Percentiles rank a stretch among this genome's conserved stretches.
These are phyloP conservation scores for Octopus sinensis DNA, from an alignment of 1,140 invertebrate genomes.

Conservation along the genomic window DNA sequence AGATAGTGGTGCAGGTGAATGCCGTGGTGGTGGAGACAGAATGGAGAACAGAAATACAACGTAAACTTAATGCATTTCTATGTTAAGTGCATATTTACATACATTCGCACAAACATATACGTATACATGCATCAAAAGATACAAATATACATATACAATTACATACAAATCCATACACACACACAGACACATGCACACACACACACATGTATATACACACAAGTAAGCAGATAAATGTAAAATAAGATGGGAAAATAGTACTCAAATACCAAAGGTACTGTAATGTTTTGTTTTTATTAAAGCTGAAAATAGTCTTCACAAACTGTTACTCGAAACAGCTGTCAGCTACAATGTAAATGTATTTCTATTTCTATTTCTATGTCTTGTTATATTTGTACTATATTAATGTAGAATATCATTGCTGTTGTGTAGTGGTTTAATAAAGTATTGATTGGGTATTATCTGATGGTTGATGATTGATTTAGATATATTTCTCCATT, in stretches of 20 bases:
- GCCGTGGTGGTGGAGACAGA: too few species aligned
- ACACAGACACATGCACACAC: background rate
- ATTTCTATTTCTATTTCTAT: too few species aligned
- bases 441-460: too few species aligned
- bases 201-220: slow-evolving; percentile 1
- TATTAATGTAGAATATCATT: too few species aligned
- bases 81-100: background rate
- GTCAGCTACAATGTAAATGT: too few species aligned
- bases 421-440: too few species aligned
- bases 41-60: too few species aligned
- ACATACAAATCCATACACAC: background rate
- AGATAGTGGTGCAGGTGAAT: too few species aligned
- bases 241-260: background rate
- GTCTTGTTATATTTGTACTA: too few species aligned
- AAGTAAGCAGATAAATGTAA: background rate
- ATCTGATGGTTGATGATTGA: too few species aligned
- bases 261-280: background rate
- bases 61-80: too few species aligned
- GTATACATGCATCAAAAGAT: background rate
- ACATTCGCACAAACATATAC: background rate
- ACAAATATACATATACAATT: background rate
- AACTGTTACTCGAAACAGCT: background rate
- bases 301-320: background rate
- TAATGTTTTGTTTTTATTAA: background rate
- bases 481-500: too few species aligned